Percentiles rank a stretch among this genome's conserved stretches.
Conservation (phyloP, 2,888 invertebrate species). For the Thelaira solivaga region DNA sequence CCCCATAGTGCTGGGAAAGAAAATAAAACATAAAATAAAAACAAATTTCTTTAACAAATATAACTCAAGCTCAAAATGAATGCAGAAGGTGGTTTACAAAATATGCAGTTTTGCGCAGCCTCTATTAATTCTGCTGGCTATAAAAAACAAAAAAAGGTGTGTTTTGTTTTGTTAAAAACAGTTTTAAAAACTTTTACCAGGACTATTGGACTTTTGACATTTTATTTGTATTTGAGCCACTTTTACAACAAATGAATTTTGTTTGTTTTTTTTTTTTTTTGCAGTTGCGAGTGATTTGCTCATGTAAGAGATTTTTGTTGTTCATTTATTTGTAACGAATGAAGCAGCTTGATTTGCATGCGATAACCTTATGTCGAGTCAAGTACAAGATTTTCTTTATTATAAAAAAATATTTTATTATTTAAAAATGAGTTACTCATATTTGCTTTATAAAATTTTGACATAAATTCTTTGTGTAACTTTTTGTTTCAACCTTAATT, state of each 20-base stretch:
- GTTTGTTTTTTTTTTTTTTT: slow-evolving; percentile 21
- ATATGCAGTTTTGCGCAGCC: too few relatives aligned
- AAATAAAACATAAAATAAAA: too few relatives aligned
- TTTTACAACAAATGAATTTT: not conserved
- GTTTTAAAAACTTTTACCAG: not conserved
- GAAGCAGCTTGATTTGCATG: slow-evolving; percentile 24
- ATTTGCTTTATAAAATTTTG: too few relatives aligned
- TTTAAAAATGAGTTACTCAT: too few relatives aligned
- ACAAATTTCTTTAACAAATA: too few relatives aligned
- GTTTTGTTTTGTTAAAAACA: not conserved
- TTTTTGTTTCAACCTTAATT: slow-evolving; percentile 3
- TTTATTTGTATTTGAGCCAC: slow-evolving; percentile 13
- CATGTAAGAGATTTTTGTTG: slow-evolving; percentile 6
- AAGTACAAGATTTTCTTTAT: slow-evolving; percentile 29
- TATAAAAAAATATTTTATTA: too few relatives aligned
- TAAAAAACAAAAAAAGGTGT: too few relatives aligned
- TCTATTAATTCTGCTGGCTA: too few relatives aligned
- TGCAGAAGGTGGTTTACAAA: too few relatives aligned
- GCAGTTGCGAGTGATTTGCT: slow-evolving; percentile 23
- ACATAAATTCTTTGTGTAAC: too few relatives aligned
- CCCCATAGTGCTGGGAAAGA: too few relatives aligned
- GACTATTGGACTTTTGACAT: slow-evolving; percentile 9
- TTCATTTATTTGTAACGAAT: not conserved
- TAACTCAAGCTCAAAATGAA: too few relatives aligned
- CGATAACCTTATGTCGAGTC: slow-evolving; percentile 43